phyloP scores from a whole-genome alignment of 2,888 invertebrate genomes.

The Andrena flavipes region DNA sequence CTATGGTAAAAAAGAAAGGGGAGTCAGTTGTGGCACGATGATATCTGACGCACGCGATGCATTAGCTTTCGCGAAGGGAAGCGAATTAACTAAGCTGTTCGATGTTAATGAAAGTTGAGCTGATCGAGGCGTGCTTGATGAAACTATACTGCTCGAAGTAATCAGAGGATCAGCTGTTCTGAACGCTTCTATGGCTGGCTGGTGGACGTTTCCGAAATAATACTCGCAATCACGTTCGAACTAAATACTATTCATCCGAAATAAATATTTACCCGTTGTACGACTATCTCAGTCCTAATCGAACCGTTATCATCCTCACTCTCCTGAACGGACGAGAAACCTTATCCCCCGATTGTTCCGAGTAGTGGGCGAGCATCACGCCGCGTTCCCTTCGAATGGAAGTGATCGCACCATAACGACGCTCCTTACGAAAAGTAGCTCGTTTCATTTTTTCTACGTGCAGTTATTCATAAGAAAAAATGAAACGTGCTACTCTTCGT shows the following conservation, averaged over 20 bases:
- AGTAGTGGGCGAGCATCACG: not conserved
- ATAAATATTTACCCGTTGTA: not conserved
- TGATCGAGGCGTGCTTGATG: no score
- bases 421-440: no score
- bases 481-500: no score
- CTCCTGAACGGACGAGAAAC: not conserved
- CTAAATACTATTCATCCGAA: not conserved
- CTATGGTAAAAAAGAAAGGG: constrained; percentile 11
- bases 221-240: not conserved
- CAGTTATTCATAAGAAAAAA: no score
- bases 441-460: no score
- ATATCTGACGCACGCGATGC: constrained; percentile 31
- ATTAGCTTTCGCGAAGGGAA: not conserved
- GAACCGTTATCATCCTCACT: not conserved
- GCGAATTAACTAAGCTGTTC: not conserved
- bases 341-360: not conserved
- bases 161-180: not conserved
- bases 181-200: not conserved
- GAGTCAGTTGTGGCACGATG: constrained; percentile 28
- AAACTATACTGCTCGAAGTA: constrained; percentile 17
- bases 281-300: no score
- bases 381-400: not conserved
- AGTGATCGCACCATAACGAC: not conserved
- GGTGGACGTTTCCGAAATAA: not conserved
- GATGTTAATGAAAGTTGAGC: no score